A percentile compares a stretch with the other conserved stretches of the same genome.
These are phyloP conservation scores for Eubasilissa regina DNA, from an alignment of 1,140 invertebrate species.

Conservation along the genomic window DNA sequence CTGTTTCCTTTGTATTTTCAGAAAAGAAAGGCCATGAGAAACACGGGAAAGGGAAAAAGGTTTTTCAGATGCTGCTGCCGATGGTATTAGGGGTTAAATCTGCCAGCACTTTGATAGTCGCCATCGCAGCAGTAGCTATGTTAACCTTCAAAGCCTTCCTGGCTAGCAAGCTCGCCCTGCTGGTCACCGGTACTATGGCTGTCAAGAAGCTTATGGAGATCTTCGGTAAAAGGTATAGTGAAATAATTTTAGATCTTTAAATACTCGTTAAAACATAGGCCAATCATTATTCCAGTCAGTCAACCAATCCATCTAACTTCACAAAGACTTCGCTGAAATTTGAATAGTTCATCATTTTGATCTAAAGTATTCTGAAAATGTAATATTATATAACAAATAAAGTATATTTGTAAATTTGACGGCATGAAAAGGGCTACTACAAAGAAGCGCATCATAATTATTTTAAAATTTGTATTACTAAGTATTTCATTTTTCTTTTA, in stretches of 20 bases:
- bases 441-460: too few species aligned
- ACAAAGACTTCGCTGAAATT: too few species aligned
- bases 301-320: too few species aligned
- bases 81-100: conserved; percentile 77
- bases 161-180: conserved; percentile 76
- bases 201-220: conserved; percentile 74
- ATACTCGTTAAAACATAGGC: too few species aligned
- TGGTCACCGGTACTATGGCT: conserved; percentile 74
- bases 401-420: too few species aligned
- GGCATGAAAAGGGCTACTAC: too few species aligned
- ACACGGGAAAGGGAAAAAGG: conserved; percentile 67
- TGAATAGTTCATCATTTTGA: too few species aligned
- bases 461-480: too few species aligned
- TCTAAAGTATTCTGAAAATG: too few species aligned
- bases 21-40: background rate
- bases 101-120: conserved; percentile 73
- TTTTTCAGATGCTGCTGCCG: conserved; percentile 75
- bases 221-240: conserved; percentile 64
- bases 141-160: conserved; percentile 76
- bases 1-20: background rate
- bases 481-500: too few species aligned
- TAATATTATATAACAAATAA: too few species aligned
- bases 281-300: too few species aligned
- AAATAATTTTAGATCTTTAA: background rate
- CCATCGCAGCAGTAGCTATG: conserved; percentile 73